A percentile compares a stretch with the other conserved stretches of the same genome.
These are phyloP conservation scores for Hyles vespertilio DNA, from an alignment of 1,140 invertebrate genomes.

Conservation along the genomic window DNA sequence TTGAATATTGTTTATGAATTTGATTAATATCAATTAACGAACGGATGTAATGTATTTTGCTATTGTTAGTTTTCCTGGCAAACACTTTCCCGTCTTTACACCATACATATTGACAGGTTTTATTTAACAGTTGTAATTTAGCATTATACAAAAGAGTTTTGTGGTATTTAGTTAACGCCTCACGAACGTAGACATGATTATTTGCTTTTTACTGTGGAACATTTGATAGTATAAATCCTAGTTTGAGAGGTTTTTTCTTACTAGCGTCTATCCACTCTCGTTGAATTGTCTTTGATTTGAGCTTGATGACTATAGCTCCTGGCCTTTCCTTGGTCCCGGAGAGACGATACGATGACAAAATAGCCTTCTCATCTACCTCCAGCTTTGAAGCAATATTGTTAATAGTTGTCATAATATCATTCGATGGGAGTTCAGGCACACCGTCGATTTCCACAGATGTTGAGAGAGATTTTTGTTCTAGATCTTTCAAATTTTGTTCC, in stretches of 20 bases:
- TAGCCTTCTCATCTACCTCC: slow-evolving; percentile 12
- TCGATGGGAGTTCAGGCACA: slow-evolving; percentile 21
- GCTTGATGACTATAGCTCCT: slow-evolving; percentile 19
- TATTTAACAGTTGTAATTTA: slow-evolving; percentile 20
- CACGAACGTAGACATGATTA: slow-evolving; percentile 26
- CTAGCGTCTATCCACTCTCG: slow-evolving; percentile 22
- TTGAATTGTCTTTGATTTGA: slow-evolving; percentile 19
- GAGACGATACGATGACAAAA: slow-evolving; percentile 16
- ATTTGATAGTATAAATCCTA: slow-evolving; percentile 17
- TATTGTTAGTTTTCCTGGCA: slow-evolving; percentile 19
- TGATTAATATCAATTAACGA: slow-evolving; percentile 19
- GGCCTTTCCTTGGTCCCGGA: slow-evolving; percentile 23
- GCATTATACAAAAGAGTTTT: slow-evolving; percentile 32
- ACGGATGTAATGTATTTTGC: slow-evolving; percentile 27
- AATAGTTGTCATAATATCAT: slow-evolving; percentile 13
- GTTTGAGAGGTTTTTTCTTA: slow-evolving; percentile 20
- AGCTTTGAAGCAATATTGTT: slow-evolving; percentile 20
- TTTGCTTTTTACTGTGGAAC: slow-evolving; percentile 23
- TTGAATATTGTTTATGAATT: background rate
- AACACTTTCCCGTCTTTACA: slow-evolving; percentile 32
- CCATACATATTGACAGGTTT: slow-evolving; percentile 29
- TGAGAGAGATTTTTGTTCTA: slow-evolving; percentile 30
- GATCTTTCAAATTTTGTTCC: slow-evolving; percentile 22
- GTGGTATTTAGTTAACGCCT: slow-evolving; percentile 32
- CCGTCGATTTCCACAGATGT: slow-evolving; percentile 30